Conservation (phyloP, 2,888 invertebrate species). For the Pedicia rivosa region DNA sequence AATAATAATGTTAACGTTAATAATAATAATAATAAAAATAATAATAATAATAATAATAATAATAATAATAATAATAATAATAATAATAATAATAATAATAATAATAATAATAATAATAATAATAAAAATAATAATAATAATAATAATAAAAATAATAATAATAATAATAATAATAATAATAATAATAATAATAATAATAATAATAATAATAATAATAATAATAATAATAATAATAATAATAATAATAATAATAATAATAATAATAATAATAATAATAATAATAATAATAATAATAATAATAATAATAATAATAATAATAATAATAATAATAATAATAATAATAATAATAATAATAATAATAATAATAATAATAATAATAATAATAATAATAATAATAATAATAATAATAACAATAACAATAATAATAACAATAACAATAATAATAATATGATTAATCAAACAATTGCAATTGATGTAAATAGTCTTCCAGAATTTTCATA, state of each 20-base stretch:
- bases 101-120: no score
- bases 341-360: slow-evolving; percentile 3
- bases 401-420: slow-evolving; percentile 1
- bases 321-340: slow-evolving; percentile 5
- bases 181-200: slow-evolving; percentile 3
- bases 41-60: no score
- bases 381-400: slow-evolving; percentile 2
- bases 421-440: neutral
- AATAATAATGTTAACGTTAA: no score
- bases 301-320: neutral
- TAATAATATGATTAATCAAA: no score
- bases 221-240: slow-evolving; percentile 2
- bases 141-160: slow-evolving; percentile 1
- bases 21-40: no score
- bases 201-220: slow-evolving; percentile 5
- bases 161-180: slow-evolving; percentile 5
- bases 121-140: no score
- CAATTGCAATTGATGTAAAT: neutral
- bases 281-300: no score
- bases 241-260: neutral
- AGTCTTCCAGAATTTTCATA: slow-evolving; percentile 4
- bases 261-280: slow-evolving; percentile 4
- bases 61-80: no score
- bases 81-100: no score
- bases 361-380: slow-evolving; percentile 5